Conservation (phyloP, 92 coral and sea anemone species). For the Virgularia gustaviana region DNA sequence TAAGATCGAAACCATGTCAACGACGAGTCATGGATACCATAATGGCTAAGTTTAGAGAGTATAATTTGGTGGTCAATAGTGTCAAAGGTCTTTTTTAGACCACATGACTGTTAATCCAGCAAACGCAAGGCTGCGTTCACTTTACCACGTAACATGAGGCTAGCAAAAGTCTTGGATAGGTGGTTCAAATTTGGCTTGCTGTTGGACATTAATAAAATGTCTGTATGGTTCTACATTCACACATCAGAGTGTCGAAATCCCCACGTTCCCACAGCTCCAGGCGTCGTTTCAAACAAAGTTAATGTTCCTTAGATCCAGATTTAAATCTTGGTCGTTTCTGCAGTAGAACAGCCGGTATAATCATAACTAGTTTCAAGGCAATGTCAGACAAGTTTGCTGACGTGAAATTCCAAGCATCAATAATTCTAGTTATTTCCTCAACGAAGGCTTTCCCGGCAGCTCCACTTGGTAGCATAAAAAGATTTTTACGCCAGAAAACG, state of each 20-base stretch:
- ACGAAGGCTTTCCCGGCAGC: too few species aligned
- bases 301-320: slow-evolving; percentile 44
- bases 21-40: too few species aligned
- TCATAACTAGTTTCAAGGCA: slow-evolving; percentile 49
- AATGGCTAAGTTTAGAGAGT: too few species aligned
- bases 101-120: slow-evolving; percentile 4
- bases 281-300: slow-evolving; percentile 40
- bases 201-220: slow-evolving; percentile 5
- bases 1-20: too few species aligned
- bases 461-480: slow-evolving; percentile 44
- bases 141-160: slow-evolving; percentile 19
- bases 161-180: slow-evolving; percentile 37
- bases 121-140: too few species aligned
- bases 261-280: slow-evolving; percentile 36
- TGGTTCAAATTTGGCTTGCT: slow-evolving; percentile 16
- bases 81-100: too few species aligned
- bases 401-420: slow-evolving; percentile 34
- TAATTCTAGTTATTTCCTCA: slow-evolving; percentile 32
- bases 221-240: slow-evolving; percentile 41
- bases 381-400: slow-evolving; percentile 10
- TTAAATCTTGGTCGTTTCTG: slow-evolving; percentile 52
- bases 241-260: slow-evolving; percentile 31
- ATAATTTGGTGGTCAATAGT: too few species aligned
- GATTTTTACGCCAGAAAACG: slow-evolving; percentile 33
- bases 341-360: slow-evolving; percentile 51